Evolutionary conservation across 1,140 invertebrate species (phyloP), one percentile per base, ranked within the genome.

Genomic region (Drosophila equinoxialis): DNA sequence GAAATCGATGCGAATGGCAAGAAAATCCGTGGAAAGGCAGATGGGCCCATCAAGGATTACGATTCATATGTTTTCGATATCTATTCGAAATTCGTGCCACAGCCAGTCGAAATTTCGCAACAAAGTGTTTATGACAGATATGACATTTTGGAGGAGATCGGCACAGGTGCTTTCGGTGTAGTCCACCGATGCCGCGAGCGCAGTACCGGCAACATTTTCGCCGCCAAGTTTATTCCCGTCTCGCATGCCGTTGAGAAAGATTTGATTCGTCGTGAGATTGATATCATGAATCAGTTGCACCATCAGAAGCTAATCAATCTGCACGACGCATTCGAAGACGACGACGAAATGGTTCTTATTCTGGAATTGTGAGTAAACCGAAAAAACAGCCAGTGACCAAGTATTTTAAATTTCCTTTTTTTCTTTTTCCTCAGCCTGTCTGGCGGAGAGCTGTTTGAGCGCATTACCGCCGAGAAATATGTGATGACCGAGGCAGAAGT

Each of bases 401-500:
- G 13, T 1, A 41, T 23, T 20, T 13, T 59, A 17, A 39, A 45
- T 41, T 39, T 14, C 1, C 7, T 42, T 8, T 54, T 7, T 17
- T 33, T 48, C n/a, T 30, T 8, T 59, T 54, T 26, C 41, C 51
- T 55, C 23, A 98, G 97, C 94, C 94, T 99, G 84, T 99, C 98
- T 68, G 99, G 99, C 71, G 99, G 98, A 62, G 99, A 99, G 93
- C 93, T 99, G 10, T 99, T 99, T 93, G 99, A 99, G 93, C 95
- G 98, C 71, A 99, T 99, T 80, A 99, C 98, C 6, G 97, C 98
- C 26, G 98, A 99, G 76, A 98, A 98, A 45, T 99, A 99, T 93
- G 95, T 95, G 73, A 99, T 99, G 98, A 98, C 97, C 42, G 99
- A 99, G 93, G 96, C 98, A n/a, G 98, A 99, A 93, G 98, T 99